Evolutionary conservation across 2,888 invertebrate species (phyloP).

Genomic region (Drosophila antonietae): DNA sequence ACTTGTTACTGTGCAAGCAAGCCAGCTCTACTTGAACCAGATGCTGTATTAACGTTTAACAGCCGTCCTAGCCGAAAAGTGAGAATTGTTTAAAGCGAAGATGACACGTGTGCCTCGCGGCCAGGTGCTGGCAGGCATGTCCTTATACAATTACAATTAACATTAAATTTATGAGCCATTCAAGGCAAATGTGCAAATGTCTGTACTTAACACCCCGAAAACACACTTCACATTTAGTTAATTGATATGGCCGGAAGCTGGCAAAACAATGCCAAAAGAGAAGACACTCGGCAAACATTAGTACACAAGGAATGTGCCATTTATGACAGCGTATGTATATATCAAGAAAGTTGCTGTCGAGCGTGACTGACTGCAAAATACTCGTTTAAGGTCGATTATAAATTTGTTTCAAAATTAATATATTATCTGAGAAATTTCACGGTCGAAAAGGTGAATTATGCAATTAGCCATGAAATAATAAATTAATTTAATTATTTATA

Average conservation of each 20-base stretch:
- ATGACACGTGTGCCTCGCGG: constrained; percentile 17
- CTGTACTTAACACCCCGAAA: constrained; percentile 29
- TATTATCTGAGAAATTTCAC: neutral
- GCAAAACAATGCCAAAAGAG: constrained; percentile 23
- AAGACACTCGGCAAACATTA: constrained; percentile 35
- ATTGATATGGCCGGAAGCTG: constrained; percentile 61
- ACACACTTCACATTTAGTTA: constrained; percentile 56
- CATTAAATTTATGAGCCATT: constrained; percentile 72
- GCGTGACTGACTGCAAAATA: neutral
- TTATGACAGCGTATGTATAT: constrained; percentile 5
- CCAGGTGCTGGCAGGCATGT: constrained; percentile 45
- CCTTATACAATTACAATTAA: constrained; percentile 70
- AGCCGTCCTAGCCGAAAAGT: constrained; percentile 9
- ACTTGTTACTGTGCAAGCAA: neutral
- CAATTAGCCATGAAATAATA: neutral
- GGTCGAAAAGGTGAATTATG: too few relatives aligned
- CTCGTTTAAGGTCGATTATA: neutral
- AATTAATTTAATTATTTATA: too few relatives aligned
- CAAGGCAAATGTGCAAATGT: constrained; percentile 49
- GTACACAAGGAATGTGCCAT: constrained; percentile 17
- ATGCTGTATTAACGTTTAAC: constrained; percentile 35
- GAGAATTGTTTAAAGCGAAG: constrained; percentile 21
- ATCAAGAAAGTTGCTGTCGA: neutral
- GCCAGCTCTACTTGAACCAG: neutral
- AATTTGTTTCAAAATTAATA: neutral